phyloP scores from a whole-genome alignment of 2,797 vertebrate genomes.

The Platyrinchus mystaceus region DNA sequence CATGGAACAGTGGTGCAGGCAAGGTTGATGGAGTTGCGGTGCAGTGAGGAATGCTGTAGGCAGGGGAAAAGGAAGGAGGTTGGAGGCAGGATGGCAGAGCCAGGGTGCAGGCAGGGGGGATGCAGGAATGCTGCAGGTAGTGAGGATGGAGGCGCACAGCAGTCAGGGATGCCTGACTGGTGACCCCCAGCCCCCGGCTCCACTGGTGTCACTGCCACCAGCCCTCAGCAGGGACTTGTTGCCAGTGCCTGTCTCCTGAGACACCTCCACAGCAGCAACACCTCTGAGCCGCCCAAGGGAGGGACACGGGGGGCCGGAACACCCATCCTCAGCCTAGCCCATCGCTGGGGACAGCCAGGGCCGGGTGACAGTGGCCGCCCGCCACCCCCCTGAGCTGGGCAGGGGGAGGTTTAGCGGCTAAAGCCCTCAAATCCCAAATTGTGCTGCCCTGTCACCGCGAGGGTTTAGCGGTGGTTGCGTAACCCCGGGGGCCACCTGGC shows the following conservation, averaged over 20 bases:
- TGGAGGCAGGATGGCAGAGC: not conserved
- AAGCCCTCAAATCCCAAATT: slow-evolving; percentile 78
- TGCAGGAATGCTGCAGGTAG: not conserved
- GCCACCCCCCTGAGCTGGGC: not conserved
- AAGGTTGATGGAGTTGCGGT: not conserved
- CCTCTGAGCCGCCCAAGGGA: not conserved
- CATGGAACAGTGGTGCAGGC: not conserved
- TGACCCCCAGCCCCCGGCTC: not conserved
- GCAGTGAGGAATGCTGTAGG: not conserved
- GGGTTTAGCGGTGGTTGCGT: slow-evolving; percentile 79
- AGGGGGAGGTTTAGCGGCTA: slow-evolving; percentile 26
- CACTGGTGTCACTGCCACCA: not conserved
- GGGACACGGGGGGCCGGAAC: not conserved
- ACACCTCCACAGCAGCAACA: not conserved
- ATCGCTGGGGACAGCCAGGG: not conserved
- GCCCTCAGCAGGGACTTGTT: not conserved
- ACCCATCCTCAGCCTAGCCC: not conserved
- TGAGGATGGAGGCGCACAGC: rapidly evolving
- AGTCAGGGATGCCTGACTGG: rapidly evolving
- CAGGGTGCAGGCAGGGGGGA: rapidly evolving
- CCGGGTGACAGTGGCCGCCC: not conserved
- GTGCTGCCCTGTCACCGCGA: slow-evolving; percentile 69
- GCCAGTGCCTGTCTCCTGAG: not conserved
- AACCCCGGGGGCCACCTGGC: slow-evolving; percentile 49
- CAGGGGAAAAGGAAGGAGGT: not conserved